Conservation (phyloP, 2,888 invertebrate species). For the Danaus chrysippus region DNA sequence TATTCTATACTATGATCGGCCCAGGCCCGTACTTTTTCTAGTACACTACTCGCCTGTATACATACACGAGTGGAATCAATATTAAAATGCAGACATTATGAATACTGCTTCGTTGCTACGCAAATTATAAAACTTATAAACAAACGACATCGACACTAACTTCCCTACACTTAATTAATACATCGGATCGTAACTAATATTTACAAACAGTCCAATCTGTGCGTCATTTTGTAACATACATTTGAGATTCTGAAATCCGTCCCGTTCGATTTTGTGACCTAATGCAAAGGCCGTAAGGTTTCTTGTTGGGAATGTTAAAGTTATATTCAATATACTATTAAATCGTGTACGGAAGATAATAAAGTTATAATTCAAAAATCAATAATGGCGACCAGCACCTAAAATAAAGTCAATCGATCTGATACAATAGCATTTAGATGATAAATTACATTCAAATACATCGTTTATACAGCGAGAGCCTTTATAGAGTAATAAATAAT, state of each 20-base stretch:
- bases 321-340: neutral
- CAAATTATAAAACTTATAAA: constrained; percentile 68
- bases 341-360: too few relatives aligned
- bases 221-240: constrained; percentile 35
- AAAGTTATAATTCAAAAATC: neutral
- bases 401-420: neutral
- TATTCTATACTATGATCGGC: constrained; percentile 17
- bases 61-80: constrained; percentile 41
- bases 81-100: constrained; percentile 38
- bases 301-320: constrained; percentile 37
- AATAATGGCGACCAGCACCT: neutral
- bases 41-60: constrained; percentile 43
- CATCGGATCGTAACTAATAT: constrained; percentile 59
- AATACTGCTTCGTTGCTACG: constrained; percentile 75
- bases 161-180: constrained; percentile 66
- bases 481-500: too few relatives aligned
- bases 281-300: constrained; percentile 17
- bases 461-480: too few relatives aligned
- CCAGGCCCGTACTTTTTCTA: constrained; percentile 9
- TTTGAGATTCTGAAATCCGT: constrained; percentile 53
- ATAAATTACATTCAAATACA: too few relatives aligned
- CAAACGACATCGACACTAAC: constrained; percentile 51
- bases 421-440: too few relatives aligned
- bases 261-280: constrained; percentile 28
- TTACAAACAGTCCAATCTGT: constrained; percentile 52